A percentile compares a stretch with the other conserved stretches of the same genome.
Evolutionary conservation across 2,113 vertebrate species (phyloP).

Genomic region (Agelaius phoeniceus): DNA sequence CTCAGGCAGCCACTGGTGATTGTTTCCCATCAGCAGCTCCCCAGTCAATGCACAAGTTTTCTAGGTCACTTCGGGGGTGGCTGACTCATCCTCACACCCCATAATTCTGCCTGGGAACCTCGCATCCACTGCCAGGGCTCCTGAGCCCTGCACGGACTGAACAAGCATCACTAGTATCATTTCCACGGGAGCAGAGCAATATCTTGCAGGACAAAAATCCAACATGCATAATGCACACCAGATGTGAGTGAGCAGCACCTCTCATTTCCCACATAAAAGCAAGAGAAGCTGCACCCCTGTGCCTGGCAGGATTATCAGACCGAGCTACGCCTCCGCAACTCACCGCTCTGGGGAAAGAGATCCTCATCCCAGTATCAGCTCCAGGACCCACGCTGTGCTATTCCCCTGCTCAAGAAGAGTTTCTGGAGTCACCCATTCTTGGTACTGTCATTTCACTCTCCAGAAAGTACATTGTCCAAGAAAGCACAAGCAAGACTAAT

Average conservation of each 20-base stretch:
- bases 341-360: not conserved
- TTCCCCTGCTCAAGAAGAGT: not conserved
- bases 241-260: not conserved
- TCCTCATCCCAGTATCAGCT: not conserved
- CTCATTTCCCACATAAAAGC: not conserved
- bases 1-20: not conserved
- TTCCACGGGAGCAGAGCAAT: not conserved
- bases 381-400: fast-evolving
- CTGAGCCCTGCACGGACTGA: fast-evolving
- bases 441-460: not conserved
- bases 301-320: not conserved
- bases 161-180: not conserved
- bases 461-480: not conserved
- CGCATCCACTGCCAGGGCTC: fast-evolving
- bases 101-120: not conserved
- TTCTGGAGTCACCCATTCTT: not conserved
- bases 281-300: not conserved
- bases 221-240: not conserved
- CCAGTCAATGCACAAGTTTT: not conserved
- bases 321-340: fast-evolving
- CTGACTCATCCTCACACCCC: not conserved
- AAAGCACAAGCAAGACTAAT: not conserved
- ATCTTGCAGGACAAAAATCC: not conserved
- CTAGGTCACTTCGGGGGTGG: not conserved
- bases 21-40: not conserved